These are phyloP conservation scores for Nothura maculosa DNA, from an alignment of 2,797 vertebrate species.

Conservation along the genomic window DNA sequence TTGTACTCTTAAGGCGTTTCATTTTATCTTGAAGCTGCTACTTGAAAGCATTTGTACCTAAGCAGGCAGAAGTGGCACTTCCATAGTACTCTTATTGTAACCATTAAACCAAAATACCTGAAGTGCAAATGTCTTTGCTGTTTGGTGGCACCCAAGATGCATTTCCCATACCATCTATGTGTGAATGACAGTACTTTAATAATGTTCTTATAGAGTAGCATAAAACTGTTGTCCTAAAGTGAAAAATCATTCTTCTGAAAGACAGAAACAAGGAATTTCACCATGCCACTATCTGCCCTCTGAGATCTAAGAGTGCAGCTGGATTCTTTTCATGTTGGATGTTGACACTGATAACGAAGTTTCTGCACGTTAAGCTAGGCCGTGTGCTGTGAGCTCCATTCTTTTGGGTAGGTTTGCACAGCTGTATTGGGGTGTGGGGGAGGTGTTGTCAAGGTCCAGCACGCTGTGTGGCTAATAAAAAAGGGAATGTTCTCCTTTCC, in stretches of 20 bases:
- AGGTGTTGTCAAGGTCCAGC: not conserved
- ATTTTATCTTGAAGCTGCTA: not conserved
- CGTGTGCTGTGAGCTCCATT: not conserved
- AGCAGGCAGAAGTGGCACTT: not conserved
- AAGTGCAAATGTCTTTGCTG: not conserved
- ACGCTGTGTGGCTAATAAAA: not conserved
- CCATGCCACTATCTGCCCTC: not conserved
- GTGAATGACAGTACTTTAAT: fast-evolving
- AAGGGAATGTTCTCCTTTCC: not conserved
- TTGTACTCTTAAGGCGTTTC: not conserved
- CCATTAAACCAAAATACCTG: not conserved
- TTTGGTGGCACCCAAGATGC: not conserved
- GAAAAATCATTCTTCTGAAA: not conserved
- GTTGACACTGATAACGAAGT: not conserved
- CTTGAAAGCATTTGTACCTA: not conserved
- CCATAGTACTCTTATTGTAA: not conserved
- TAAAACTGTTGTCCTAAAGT: not conserved
- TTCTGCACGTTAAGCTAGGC: not conserved
- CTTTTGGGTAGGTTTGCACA: not conserved
- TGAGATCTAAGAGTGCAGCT: not conserved
- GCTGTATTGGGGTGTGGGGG: not conserved
- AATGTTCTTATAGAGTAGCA: not conserved
- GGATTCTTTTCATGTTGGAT: not conserved
- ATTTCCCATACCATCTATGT: not conserved
- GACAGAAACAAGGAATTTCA: not conserved